phyloP scores from a whole-genome alignment of 2,888 invertebrate genomes.

The Anoplius nigerrimus region DNA sequence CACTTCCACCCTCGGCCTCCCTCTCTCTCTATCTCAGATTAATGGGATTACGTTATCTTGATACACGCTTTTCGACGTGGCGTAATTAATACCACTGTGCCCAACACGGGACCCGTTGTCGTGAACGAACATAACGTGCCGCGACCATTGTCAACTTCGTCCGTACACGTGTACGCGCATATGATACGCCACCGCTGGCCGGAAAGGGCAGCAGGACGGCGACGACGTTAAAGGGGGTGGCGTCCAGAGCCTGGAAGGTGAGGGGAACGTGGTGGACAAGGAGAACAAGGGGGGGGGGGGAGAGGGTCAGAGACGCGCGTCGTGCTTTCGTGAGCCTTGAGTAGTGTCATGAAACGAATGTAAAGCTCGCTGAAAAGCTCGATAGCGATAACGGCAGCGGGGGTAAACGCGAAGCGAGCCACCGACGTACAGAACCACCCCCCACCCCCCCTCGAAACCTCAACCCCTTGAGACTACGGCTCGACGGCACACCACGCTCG shows the following conservation, averaged over 20 bases:
- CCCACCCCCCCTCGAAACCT: conserved; percentile 8
- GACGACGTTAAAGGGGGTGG: no score
- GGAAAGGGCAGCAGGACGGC: conserved; percentile 26
- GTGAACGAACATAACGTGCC: conserved; percentile 28
- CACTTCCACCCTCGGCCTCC: background rate
- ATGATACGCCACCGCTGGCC: conserved; percentile 5
- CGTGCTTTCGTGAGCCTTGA: conserved; percentile 61
- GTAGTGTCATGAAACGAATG: conserved; percentile 68
- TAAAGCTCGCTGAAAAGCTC: conserved; percentile 68
- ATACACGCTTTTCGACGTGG: conserved; percentile 50
- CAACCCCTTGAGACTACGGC: conserved; percentile 44
- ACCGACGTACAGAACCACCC: conserved; percentile 42
- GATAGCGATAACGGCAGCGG: conserved; percentile 62
- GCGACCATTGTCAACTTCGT: conserved; percentile 11
- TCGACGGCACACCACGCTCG: conserved; percentile 21
- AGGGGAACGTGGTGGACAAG: conserved; percentile 9
- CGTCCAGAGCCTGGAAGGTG: no score
- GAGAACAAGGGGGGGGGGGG: background rate
- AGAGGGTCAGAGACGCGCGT: conserved; percentile 12
- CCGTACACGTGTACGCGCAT: background rate
- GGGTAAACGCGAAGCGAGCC: conserved; percentile 50
- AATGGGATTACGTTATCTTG: conserved; percentile 49
- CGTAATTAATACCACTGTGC: conserved; percentile 43
- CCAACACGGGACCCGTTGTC: conserved; percentile 31
- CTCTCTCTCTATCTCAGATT: conserved; percentile 13